These are phyloP conservation scores for Corynorhinus townsendii DNA, from an alignment of 2,113 vertebrate genomes.

Conservation along the genomic window DNA sequence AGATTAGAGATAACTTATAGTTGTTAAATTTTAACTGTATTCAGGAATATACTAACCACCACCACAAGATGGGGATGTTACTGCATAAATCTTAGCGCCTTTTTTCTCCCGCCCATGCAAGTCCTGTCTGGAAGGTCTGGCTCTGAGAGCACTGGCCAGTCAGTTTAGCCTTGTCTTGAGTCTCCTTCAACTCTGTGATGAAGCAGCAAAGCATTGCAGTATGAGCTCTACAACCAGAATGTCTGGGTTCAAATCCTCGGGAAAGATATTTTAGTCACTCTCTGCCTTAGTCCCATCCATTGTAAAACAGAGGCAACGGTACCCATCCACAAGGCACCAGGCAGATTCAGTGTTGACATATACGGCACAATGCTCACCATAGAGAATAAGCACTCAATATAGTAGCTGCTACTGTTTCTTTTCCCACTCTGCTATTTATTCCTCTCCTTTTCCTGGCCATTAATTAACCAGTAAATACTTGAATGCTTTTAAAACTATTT, in stretches of 20 bases:
- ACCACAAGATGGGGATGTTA: slow-evolving; percentile 64
- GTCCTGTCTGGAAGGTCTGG: neutral
- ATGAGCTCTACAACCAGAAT: neutral
- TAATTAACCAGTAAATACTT: neutral
- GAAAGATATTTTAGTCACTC: neutral
- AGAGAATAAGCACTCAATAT: neutral
- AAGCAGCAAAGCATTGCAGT: neutral
- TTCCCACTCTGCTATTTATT: neutral
- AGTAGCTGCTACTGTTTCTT: neutral
- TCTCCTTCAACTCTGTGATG: neutral
- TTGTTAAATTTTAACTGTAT: neutral
- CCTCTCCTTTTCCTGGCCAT: neutral
- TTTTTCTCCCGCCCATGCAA: neutral
- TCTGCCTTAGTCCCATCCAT: neutral
- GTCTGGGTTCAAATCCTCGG: neutral
- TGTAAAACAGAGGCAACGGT: neutral
- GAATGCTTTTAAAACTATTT: neutral
- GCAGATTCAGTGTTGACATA: neutral
- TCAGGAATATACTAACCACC: slow-evolving; percentile 22
- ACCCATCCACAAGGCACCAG: neutral
- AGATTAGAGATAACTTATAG: neutral
- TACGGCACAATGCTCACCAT: neutral
- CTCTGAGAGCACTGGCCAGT: neutral
- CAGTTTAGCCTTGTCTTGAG: neutral
- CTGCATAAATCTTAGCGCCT: neutral